Evolutionary conservation across 2,797 vertebrate species (phyloP), one percentile per base, ranked within the genome.

Genomic region (Tauraco hartlaubi): DNA sequence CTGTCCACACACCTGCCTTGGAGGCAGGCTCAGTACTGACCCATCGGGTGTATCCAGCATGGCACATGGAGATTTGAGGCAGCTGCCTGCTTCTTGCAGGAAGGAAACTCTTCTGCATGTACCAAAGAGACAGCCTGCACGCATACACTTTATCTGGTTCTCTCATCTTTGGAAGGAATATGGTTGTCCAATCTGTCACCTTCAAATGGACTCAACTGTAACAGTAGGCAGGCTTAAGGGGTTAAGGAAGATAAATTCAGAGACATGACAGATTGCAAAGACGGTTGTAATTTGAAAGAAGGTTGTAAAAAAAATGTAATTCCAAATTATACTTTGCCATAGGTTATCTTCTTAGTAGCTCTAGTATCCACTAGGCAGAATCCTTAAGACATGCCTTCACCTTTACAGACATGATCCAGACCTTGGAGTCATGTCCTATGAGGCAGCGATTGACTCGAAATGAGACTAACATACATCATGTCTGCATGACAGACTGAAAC

Each of bases 401-500:
- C 72, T 83, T 90, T 35, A 58, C 37, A 86, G 66, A 62, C 58
- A 15, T 19, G n/a, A 90, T 85, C 68, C 91, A 88, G 82, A 75
- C 62, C 63, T 90, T 52, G 43, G 21, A 69, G 54, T 88, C 64
- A 29, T 37, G 69, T 41, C 43, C 48, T 85, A 8, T 11, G 35
- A 95, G 73, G 76, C 77, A 81, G 73, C 54, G 68, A 66, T 59
- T 79, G 74, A 92, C 58, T 81, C 49, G 67, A 85, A 94, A 63
- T 61, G 44, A 95, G 55, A 92, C 41, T 23, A 68, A 46, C n/a
- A 63, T 82, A 41, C 29, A 95, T 87, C 67, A 52, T 15, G 64
- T 82, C 74, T 88, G 67, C 72, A 39, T 78, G 90, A 86, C 73
- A 95, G 76, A 95, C 67, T 88, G 85, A 94, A 94, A 92, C 26